Percentiles rank a stretch among this genome's conserved stretches.
Conservation (phyloP, 2,113 vertebrate genomes). For the Azemiops feae region DNA sequence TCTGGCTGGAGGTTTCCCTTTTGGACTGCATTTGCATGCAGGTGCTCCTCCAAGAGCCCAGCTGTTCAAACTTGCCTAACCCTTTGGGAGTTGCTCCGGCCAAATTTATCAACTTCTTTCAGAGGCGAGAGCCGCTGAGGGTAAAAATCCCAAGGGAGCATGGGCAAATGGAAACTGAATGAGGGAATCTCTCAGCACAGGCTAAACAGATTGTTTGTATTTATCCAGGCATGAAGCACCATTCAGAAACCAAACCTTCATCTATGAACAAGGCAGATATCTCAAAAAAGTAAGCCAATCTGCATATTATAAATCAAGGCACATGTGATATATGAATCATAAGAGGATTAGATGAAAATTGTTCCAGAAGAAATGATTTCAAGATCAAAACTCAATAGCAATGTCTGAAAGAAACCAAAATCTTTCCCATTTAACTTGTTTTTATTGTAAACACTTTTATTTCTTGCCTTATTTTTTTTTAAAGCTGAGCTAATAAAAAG, state of each 20-base stretch:
- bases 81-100: conserved; percentile 9
- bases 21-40: conserved; percentile 53
- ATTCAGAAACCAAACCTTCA: not conserved
- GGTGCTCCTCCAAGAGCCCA: conserved; percentile 36
- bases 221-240: not conserved
- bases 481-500: not conserved
- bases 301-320: not conserved
- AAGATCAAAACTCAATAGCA: not conserved
- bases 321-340: not conserved
- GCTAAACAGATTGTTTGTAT: not conserved
- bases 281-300: not conserved
- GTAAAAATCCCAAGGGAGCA: conserved; percentile 22
- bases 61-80: conserved; percentile 6
- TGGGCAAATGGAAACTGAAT: conserved; percentile 16
- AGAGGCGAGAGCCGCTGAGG: not conserved
- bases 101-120: conserved; percentile 21
- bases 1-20: conserved; percentile 37
- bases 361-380: not conserved
- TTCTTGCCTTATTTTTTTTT: not conserved
- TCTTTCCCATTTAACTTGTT: not conserved
- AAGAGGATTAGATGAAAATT: not conserved
- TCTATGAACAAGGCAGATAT: not conserved
- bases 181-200: not conserved
- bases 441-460: not conserved
- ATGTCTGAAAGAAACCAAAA: not conserved